A percentile compares a stretch with the other conserved stretches of the same genome.
phyloP scores from a whole-genome alignment of 1,140 invertebrate genomes.

The Asbolus verrucosus region DNA sequence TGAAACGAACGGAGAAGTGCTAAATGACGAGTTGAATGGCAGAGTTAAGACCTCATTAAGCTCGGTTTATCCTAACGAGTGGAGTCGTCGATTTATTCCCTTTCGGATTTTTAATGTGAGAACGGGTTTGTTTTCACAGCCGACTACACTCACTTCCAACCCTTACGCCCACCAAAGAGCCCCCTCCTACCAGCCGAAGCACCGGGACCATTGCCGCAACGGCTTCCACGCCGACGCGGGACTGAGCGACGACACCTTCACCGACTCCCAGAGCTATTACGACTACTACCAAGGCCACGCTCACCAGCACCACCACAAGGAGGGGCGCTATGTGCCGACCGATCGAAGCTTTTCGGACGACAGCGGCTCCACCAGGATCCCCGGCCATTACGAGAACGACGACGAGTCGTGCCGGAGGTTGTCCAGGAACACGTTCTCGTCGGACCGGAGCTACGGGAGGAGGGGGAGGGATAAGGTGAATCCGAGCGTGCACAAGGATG shows the following conservation, averaged over 20 bases:
- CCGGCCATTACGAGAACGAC: constrained; percentile 58
- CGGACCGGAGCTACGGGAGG: constrained; percentile 36
- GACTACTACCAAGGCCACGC: constrained; percentile 51
- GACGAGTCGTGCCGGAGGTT: constrained; percentile 53
- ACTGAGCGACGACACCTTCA: constrained; percentile 55
- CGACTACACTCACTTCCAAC: constrained; percentile 4
- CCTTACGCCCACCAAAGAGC: constrained; percentile 28
- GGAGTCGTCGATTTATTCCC: too few species aligned
- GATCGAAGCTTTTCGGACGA: constrained; percentile 48
- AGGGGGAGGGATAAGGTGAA: constrained; percentile 9
- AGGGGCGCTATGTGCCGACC: too few species aligned
- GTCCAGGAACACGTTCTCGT: constrained; percentile 3
- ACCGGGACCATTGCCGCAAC: constrained; percentile 20
- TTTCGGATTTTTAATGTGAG: background rate
- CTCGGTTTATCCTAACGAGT: background rate
- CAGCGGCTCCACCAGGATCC: constrained; percentile 58
- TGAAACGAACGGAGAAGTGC: constrained; percentile 1
- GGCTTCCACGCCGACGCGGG: constrained; percentile 54
- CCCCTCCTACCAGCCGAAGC: background rate
- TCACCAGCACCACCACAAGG: too few species aligned
- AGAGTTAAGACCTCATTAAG: background rate
- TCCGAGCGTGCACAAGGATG: constrained; percentile 44
- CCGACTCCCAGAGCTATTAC: constrained; percentile 51
- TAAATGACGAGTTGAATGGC: background rate
- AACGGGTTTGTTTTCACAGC: background rate